These are phyloP conservation scores for Noctilio leporinus DNA, from an alignment of 2,113 vertebrate genomes.

Conservation along the genomic window DNA sequence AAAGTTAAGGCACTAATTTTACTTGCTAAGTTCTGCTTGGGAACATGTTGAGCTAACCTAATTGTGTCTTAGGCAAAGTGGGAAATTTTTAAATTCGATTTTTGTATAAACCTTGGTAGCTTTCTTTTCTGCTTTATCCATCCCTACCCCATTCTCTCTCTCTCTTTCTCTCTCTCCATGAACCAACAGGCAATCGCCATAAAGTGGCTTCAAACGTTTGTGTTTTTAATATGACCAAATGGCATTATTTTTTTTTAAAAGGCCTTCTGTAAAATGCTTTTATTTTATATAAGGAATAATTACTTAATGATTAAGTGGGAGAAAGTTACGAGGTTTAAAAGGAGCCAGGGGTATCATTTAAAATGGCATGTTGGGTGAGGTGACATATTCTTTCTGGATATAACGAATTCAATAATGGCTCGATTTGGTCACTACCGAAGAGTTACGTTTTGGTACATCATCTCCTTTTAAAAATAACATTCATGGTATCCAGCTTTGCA, in stretches of 20 bases:
- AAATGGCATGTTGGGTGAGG: neutral
- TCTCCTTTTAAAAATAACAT: neutral
- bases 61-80: neutral
- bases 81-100: neutral
- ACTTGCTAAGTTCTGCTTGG: neutral
- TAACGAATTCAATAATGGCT: neutral
- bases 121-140: neutral
- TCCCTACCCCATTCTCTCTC: neutral
- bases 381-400: neutral
- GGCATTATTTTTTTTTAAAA: neutral
- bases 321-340: neutral
- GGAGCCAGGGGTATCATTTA: neutral
- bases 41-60: neutral
- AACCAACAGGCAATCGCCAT: neutral
- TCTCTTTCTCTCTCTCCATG: fast-evolving
- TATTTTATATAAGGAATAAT: neutral
- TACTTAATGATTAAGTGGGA: neutral
- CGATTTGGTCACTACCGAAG: neutral
- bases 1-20: neutral
- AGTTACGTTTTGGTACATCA: neutral
- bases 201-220: neutral
- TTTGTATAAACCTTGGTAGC: neutral
- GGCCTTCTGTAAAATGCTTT: neutral
- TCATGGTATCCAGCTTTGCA: neutral
- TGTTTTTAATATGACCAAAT: neutral